These are phyloP conservation scores for Galago senegalensis DNA, from an alignment of 2,797 vertebrate genomes.

Conservation along the genomic window DNA sequence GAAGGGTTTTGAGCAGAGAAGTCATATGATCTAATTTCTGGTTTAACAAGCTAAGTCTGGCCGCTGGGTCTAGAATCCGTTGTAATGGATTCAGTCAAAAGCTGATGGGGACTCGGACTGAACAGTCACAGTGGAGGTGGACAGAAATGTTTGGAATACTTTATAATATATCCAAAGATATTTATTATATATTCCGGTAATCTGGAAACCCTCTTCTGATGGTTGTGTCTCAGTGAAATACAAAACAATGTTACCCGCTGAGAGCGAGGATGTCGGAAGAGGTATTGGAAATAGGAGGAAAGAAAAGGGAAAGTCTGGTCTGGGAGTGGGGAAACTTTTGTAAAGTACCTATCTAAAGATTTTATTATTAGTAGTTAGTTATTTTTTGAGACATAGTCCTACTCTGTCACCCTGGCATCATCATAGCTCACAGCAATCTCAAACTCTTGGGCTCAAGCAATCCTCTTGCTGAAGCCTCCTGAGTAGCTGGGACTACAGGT, in stretches of 20 bases:
- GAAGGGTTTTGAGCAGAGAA: not conserved
- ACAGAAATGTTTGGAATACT: not conserved
- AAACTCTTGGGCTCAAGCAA: no score
- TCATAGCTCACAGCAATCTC: no score
- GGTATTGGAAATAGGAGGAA: not conserved
- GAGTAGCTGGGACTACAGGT: no score
- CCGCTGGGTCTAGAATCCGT: not conserved
- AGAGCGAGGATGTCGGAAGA: not conserved
- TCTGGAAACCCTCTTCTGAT: not conserved
- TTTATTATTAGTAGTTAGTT: no score
- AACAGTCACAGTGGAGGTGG: not conserved
- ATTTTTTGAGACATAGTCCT: no score
- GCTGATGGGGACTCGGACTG: not conserved
- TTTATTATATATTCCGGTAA: not conserved
- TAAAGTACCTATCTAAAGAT: not conserved
- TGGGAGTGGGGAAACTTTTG: not conserved
- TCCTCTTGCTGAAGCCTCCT: no score
- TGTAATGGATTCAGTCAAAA: not conserved
- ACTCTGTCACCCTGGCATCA: no score
- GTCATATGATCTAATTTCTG: not conserved
- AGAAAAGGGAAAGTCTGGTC: not conserved
- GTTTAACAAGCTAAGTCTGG: not conserved
- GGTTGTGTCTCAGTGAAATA: constrained; percentile 4
- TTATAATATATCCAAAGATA: not conserved
- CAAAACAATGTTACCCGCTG: not conserved